Base-by-base conservation (phyloP, 1,140 invertebrate genomes). In the Drosophila elegans region DNA sequence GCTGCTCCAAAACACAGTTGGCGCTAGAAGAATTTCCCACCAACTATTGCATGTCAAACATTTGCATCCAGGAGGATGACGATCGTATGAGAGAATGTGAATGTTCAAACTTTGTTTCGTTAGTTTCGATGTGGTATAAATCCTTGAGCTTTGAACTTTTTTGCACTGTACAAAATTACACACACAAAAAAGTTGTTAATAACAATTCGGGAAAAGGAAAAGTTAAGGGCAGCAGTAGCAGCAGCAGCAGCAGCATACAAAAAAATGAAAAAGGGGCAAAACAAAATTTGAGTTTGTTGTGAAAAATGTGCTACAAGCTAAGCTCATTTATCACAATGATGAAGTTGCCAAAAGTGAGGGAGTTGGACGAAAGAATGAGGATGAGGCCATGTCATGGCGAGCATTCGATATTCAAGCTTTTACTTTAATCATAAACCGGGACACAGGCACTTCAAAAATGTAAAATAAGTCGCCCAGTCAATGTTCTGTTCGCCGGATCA, bases 321-420 rank as follows among this genome's bases (percentile, higher is more conserved):
- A 78, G 79, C 79, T 82, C 79, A 81, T 81, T 82, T 81, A 81
- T 81, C 79, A 81, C 67, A 81, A 81, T 81, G 79, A 81, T 81
- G 79, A 81, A 81, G 79, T 81, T 81, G 74, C 74, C 73, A 75
- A 56, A 75, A 46, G 41, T 51, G 38, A 34, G 21, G 25, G 45
- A 32, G 44, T 27, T 51, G 48, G 48, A 3, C 48, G 48, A 25
- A 10, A 46, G 51, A 11, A 13, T 10, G 41, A 36, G 57, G 34
- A 39, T 41, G 60, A 46, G 59, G 53, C 39, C 74, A 36, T 79
- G 76, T 73, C 52, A 76, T 38, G 60, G 32, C 52, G 54, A 29
- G 25, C 51, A 60, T 81, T 81, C 78, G 60, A 77, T 77, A 77
- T 81, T 73, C 73, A 81, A 55, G 78, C 78, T 81, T 54, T 81